These are phyloP conservation scores for Oreamnos americanus DNA, from an alignment of 2,113 vertebrate genomes.

Conservation along the genomic window DNA sequence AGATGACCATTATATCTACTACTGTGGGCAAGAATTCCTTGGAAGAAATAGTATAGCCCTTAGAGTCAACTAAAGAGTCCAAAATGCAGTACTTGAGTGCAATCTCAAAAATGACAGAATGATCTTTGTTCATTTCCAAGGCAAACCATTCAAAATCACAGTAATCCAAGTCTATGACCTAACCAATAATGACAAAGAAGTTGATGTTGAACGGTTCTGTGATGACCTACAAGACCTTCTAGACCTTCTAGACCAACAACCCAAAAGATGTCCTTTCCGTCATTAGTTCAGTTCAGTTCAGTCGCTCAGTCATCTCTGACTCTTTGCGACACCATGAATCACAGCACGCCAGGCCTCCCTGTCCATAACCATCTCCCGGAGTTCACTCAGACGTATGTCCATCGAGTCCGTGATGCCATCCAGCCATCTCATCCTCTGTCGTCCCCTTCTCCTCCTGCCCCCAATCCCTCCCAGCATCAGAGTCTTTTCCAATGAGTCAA, in stretches of 20 bases:
- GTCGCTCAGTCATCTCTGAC: no score
- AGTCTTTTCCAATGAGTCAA: no score
- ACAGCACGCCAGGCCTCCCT: no score
- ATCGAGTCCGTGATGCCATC: no score
- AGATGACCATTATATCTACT: neutral
- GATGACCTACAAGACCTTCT: neutral
- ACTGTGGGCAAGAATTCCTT: neutral
- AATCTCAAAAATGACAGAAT: neutral
- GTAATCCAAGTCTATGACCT: neutral
- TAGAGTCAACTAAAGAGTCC: neutral
- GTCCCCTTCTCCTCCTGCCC: no score
- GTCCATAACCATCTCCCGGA: no score
- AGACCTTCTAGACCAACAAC: neutral
- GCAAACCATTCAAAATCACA: neutral
- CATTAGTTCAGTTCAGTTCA: no score
- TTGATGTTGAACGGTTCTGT: neutral
- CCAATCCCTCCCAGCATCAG: no score
- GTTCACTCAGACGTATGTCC: no score
- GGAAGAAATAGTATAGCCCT: neutral
- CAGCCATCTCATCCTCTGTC: no score
- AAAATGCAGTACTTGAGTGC: neutral
- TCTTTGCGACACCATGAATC: no score
- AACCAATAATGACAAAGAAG: neutral
- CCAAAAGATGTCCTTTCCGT: neutral
- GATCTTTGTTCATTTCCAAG: neutral